These are phyloP conservation scores for Thera obeliscata DNA, from an alignment of 2,888 invertebrate genomes.

Conservation along the genomic window DNA sequence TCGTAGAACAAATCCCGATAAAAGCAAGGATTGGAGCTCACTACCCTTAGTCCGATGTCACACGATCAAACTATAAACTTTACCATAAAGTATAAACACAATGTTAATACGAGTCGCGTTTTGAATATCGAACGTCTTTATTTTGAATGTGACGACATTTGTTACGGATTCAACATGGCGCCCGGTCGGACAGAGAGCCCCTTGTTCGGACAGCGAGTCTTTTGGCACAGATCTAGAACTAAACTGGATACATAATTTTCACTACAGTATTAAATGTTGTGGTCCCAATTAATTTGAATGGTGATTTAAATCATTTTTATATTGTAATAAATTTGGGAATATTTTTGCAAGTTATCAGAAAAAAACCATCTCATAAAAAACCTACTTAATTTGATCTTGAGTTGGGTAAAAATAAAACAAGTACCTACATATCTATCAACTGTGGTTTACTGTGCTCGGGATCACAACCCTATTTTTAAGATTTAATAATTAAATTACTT, in stretches of 20 bases:
- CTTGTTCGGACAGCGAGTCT: slow-evolving; percentile 77
- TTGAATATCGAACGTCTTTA: slow-evolving; percentile 64
- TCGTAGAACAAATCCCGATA: no score
- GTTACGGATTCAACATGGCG: slow-evolving; percentile 79
- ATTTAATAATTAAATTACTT: no score
- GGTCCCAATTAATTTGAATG: no score
- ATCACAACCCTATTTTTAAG: no score
- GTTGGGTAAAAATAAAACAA: no score
- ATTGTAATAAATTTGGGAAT: no score
- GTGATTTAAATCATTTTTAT: no score
- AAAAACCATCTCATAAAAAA: no score
- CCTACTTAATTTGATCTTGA: no score
- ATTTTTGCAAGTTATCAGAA: no score
- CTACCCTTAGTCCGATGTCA: slow-evolving; percentile 10
- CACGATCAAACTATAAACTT: slow-evolving; percentile 27
- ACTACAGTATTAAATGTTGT: background rate
- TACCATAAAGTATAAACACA: slow-evolving; percentile 31
- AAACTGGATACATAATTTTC: slow-evolving; percentile 2
- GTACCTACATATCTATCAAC: no score
- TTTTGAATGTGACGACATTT: slow-evolving; percentile 79
- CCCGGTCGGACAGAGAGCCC: slow-evolving; percentile 72
- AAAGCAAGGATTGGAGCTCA: background rate
- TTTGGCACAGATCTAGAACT: slow-evolving; percentile 47
- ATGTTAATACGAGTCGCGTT: slow-evolving; percentile 40
- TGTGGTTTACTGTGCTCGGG: no score